These are phyloP conservation scores for Adelosebastes latens DNA, from an alignment of 2,797 vertebrate species.

Conservation along the genomic window DNA sequence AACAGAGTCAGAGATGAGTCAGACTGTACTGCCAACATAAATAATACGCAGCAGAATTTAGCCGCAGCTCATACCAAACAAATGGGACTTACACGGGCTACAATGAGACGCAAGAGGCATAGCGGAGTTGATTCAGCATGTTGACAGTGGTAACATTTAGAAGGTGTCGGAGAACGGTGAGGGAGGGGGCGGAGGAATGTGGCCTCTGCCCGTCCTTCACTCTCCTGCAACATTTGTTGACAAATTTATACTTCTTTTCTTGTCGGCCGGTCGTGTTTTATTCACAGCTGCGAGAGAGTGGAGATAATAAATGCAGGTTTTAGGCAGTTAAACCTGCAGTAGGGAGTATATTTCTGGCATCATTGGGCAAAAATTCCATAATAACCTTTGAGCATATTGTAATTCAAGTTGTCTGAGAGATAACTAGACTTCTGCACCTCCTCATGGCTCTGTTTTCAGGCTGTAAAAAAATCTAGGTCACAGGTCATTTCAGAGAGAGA, in stretches of 20 bases:
- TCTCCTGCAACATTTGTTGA: constrained; percentile 2
- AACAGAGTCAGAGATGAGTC: background rate
- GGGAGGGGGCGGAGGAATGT: background rate
- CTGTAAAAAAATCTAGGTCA: too few species aligned
- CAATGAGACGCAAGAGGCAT: background rate
- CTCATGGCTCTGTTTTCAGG: too few species aligned
- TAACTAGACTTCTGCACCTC: too few species aligned
- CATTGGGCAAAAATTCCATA: too few species aligned
- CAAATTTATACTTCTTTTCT: background rate
- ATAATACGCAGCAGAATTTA: constrained; percentile 19
- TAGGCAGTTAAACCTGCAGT: background rate
- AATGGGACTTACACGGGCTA: background rate
- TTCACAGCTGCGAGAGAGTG: background rate
- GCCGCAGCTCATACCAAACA: constrained; percentile 3
- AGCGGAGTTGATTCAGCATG: constrained; percentile 34
- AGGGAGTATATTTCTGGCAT: too few species aligned
- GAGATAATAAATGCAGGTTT: background rate
- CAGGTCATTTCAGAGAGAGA: too few species aligned
- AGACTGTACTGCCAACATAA: background rate
- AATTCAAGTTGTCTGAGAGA: too few species aligned
- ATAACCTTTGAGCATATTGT: too few species aligned
- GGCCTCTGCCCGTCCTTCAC: constrained; percentile 47
- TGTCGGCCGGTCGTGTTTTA: background rate
- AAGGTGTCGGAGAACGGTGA: constrained; percentile 40
- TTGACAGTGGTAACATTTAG: constrained; percentile 58